Evolutionary conservation across 1,140 invertebrate genomes (phyloP).

Genomic region (Meteorus sp.): DNA sequence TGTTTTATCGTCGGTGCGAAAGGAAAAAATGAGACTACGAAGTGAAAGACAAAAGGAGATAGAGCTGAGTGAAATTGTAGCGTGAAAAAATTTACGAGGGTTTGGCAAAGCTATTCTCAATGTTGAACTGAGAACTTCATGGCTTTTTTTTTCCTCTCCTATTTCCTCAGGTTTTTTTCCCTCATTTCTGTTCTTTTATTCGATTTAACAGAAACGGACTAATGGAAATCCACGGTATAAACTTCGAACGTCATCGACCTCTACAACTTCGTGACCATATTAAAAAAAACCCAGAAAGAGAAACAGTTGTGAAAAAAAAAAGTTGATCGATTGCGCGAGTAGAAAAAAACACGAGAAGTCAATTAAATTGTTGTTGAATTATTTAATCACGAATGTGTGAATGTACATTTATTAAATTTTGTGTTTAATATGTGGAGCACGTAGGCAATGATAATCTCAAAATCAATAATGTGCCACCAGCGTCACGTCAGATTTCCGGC

Average conservation of each 20-base stretch:
- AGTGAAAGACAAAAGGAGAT: neutral
- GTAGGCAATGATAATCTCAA: conserved; percentile 40
- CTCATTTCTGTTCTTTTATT: neutral
- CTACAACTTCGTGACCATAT: neutral
- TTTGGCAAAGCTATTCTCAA: conserved; percentile 1
- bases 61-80: too few species aligned
- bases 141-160: too few species aligned
- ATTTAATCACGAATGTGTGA: neutral
- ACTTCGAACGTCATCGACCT: conserved; percentile 10
- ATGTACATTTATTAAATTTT: conserved; percentile 18
- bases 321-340: neutral
- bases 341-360: neutral
- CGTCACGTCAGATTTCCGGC: conserved; percentile 33
- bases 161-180: too few species aligned
- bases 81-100: conserved; percentile 17
- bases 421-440: conserved; percentile 32
- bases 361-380: too few species aligned
- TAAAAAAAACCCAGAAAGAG: neutral
- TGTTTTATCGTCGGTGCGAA: neutral
- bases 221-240: conserved; percentile 21
- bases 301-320: neutral
- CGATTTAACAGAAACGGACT: neutral
- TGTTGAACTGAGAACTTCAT: conserved; percentile 5
- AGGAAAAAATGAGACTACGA: too few species aligned
- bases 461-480: conserved; percentile 44